Conservation (phyloP, 2,113 vertebrate genomes). For the Sapayoa aenigma region DNA sequence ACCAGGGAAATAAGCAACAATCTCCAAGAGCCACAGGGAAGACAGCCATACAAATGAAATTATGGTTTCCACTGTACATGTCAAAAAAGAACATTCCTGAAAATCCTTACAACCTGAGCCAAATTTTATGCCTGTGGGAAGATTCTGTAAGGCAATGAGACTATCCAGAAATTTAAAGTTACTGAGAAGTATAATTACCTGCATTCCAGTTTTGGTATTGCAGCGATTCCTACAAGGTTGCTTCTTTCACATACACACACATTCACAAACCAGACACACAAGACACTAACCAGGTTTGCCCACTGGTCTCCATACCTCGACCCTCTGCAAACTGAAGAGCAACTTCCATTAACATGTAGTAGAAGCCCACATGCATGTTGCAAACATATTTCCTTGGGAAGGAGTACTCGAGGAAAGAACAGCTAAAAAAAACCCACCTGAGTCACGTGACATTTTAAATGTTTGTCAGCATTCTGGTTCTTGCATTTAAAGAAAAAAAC, state of each 20-base stretch:
- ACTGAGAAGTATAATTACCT: background rate
- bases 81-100: background rate
- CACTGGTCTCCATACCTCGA: background rate
- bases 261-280: background rate
- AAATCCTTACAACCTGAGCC: background rate
- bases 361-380: fast-evolving
- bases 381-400: background rate
- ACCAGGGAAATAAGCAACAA: background rate
- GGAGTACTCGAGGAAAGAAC: background rate
- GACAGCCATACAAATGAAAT: background rate
- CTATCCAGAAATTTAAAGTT: background rate
- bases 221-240: background rate
- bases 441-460: background rate
- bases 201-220: background rate
- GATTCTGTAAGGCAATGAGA: background rate
- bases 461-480: background rate
- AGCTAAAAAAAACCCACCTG: background rate
- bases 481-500: background rate
- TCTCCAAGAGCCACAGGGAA: background rate
- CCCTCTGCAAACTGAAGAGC: background rate
- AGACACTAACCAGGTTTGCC: background rate
- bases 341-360: fast-evolving
- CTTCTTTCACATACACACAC: background rate
- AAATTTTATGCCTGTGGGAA: background rate
- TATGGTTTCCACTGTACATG: background rate